Evolutionary conservation across 2,797 vertebrate genomes (phyloP), one percentile per base, ranked within the genome.

Genomic region (Triplophysa yarkandensis): DNA sequence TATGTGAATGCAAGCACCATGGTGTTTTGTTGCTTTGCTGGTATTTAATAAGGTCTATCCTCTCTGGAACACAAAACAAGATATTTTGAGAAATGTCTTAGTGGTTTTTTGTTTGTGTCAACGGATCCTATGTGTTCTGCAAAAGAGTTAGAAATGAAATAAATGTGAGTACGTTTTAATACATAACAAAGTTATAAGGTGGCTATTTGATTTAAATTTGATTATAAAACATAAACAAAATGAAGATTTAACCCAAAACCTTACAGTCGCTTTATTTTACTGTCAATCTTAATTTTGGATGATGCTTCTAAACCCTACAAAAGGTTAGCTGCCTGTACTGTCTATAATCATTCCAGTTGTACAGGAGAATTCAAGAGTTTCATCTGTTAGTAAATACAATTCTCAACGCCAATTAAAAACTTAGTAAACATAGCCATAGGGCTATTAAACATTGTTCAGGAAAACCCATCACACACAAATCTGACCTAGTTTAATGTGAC

Each of bases 401-500:
- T 28, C 4, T 30, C 14, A 9, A 57, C 13, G 6, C 27, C 54
- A 28, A 17, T 17, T 6, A 28, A 3, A 14, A 14, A 57, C 16
- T 30, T 6, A 30, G 55, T 58, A 27, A 58, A 58, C 16, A n/a
- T 28, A 55, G 17, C 28, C 19, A 3, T 32, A 71, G 3, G 48
- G 9, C 52, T 17, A 48, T 63, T 6, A 72, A 52, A 63, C 58
- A 71, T 48, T 6, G 39, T 36, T 58, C 43, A 61, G 46, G 27
- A 32, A 30, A 54, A 41, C 23, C 69, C 46, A 36, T 27, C 52
- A 6, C 55, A 71, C 39, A 57, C 13, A 23, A 30, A 62, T 44
- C 55, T 71, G 32, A 63, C n/a, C 32, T 63, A 72, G 32, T 63
- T 52, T 4, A 63, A 54, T 32, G 36, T 41, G 25, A 63, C 39